Conservation (phyloP, 2,797 vertebrate species). For the Capromys pilorides region DNA sequence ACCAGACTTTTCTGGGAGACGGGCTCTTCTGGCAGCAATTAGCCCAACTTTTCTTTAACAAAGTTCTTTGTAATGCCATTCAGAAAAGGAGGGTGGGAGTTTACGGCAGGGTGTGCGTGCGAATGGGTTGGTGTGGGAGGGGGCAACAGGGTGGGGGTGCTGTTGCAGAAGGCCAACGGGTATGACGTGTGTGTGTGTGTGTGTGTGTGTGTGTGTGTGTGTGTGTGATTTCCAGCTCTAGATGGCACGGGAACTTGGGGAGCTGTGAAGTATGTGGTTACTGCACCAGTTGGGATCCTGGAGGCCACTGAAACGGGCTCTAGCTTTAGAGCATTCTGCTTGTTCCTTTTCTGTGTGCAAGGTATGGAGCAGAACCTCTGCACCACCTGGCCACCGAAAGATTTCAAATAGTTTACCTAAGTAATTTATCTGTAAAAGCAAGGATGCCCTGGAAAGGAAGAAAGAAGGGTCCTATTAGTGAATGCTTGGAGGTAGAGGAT, state of each 20-base stretch:
- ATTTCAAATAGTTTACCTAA: conserved; percentile 63
- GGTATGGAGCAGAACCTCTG: conserved; percentile 25
- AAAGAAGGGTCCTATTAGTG: conserved; percentile 32
- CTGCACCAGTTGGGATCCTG: conserved; percentile 59
- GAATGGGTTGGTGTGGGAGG: conserved; percentile 40
- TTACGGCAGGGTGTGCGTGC: conserved; percentile 56
- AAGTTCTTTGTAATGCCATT: conserved; percentile 89
- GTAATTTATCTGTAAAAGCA: conserved; percentile 59
- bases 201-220: conserved; percentile 28
- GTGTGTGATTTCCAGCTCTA: conserved; percentile 52
- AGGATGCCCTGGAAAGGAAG: conserved; percentile 32
- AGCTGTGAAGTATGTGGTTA: conserved; percentile 77
- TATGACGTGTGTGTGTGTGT: conserved; percentile 72
- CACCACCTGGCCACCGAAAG: conserved; percentile 19
- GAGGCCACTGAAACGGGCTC: conserved; percentile 67
- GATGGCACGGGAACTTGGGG: conserved; percentile 74
- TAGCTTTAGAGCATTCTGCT: conserved; percentile 67
- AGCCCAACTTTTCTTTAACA: conserved; percentile 87
- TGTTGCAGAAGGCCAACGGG: conserved; percentile 79
- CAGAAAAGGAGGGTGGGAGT: conserved; percentile 75
- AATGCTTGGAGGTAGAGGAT: background rate
- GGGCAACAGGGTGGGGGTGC: background rate
- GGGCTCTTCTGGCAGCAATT: conserved; percentile 88
- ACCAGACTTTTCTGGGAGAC: conserved; percentile 86
- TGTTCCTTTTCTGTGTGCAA: conserved; percentile 57